These are phyloP conservation scores for Zaprionus gabonicus DNA, from an alignment of 1,140 invertebrate genomes.

Conservation along the genomic window DNA sequence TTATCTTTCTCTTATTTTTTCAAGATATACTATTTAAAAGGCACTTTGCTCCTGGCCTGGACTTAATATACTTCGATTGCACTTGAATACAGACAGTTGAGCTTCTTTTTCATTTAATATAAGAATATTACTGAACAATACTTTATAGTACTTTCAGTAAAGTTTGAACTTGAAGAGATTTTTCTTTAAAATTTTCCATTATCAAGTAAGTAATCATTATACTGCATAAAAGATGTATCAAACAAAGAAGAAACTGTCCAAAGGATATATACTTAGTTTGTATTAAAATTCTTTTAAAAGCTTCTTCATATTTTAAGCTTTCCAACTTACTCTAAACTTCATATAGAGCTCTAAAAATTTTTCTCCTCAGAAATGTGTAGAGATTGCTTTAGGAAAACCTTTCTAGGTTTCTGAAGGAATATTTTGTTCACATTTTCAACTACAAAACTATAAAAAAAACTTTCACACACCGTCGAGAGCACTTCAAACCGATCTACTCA, in stretches of 20 bases:
- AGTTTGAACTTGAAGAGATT: neutral
- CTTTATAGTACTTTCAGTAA: neutral
- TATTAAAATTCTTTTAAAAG: neutral
- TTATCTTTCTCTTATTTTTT: conserved; percentile 8
- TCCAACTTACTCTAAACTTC: neutral
- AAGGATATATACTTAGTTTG: too few relatives aligned
- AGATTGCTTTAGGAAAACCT: too few relatives aligned
- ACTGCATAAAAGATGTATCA: too few relatives aligned
- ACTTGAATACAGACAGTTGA: neutral
- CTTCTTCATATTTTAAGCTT: neutral
- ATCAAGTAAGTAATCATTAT: neutral
- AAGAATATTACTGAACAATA: neutral
- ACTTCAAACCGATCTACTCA: neutral
- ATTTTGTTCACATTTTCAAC: neutral
- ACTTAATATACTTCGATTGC: conserved; percentile 10
- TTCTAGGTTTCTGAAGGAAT: too few relatives aligned
- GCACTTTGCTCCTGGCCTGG: conserved; percentile 19
- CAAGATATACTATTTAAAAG: conserved; percentile 17
- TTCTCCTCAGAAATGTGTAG: too few relatives aligned
- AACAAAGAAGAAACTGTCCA: too few relatives aligned
- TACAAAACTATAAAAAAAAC: neutral
- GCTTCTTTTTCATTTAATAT: neutral
- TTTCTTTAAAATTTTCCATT: neutral
- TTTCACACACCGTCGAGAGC: neutral
- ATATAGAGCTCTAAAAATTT: neutral